phyloP scores from a whole-genome alignment of 2,888 invertebrate genomes.

The Melipona bicolor region DNA sequence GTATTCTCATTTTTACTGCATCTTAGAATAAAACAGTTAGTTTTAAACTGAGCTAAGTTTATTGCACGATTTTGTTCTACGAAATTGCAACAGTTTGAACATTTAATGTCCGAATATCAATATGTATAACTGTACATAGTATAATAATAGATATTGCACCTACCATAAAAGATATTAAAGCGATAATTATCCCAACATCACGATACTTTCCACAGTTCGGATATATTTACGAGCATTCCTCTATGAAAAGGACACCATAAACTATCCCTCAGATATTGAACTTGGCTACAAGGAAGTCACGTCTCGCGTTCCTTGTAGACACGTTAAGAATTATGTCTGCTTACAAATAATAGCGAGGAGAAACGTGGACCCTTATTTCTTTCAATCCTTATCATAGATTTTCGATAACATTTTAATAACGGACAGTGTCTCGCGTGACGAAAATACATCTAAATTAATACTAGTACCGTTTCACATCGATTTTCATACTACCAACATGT shows the following conservation, averaged over 20 bases:
- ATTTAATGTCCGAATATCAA: too few relatives aligned
- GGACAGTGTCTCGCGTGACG: neutral
- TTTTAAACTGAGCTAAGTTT: too few relatives aligned
- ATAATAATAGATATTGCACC: too few relatives aligned
- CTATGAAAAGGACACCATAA: constrained; percentile 41
- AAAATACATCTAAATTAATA: neutral
- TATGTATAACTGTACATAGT: too few relatives aligned
- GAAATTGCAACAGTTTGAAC: too few relatives aligned
- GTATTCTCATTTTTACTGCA: too few relatives aligned
- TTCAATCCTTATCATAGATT: neutral
- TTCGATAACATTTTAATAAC: neutral
- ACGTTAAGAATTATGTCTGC: constrained; percentile 46
- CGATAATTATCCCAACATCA: constrained; percentile 4
- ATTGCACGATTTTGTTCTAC: too few relatives aligned
- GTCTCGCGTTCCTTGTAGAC: constrained; percentile 44
- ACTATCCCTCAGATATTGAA: constrained; percentile 55
- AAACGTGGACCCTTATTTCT: constrained; percentile 12
- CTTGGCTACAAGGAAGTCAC: constrained; percentile 46
- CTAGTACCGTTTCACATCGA: neutral
- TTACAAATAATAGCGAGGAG: constrained; percentile 35
- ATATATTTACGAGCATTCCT: constrained; percentile 37
- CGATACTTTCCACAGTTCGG: constrained; percentile 9
- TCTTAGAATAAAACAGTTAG: too few relatives aligned
- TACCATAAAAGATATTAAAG: neutral
- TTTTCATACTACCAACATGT: too few relatives aligned